phyloP scores from a whole-genome alignment of 2,113 vertebrate genomes.

The Tachysurus vachellii region DNA sequence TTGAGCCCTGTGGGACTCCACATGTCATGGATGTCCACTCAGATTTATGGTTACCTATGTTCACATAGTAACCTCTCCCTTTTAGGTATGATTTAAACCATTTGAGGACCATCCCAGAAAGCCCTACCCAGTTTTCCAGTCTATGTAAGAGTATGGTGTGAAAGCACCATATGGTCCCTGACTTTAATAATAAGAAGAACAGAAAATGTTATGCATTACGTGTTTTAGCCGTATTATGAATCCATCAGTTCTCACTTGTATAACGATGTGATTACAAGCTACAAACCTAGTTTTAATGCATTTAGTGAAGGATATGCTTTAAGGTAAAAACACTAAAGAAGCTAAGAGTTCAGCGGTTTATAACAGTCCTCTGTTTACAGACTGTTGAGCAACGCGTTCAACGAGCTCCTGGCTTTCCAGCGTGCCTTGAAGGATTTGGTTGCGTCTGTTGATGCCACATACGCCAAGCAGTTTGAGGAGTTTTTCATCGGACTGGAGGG shows the following conservation, averaged over 20 bases:
- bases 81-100: too few species aligned
- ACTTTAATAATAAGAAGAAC: not conserved
- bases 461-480: slow-evolving; percentile 94
- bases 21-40: too few species aligned
- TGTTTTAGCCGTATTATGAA: not conserved
- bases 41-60: too few species aligned
- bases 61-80: too few species aligned
- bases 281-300: not conserved
- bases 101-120: too few species aligned
- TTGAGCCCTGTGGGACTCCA: too few species aligned
- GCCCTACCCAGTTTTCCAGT: too few species aligned
- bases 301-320: not conserved
- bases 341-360: not conserved
- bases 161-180: too few species aligned
- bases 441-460: slow-evolving; percentile 88
- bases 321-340: not conserved
- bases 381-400: slow-evolving; percentile 87
- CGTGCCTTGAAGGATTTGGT: slow-evolving; percentile 89
- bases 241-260: not conserved
- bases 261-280: not conserved
- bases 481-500: slow-evolving; percentile 94
- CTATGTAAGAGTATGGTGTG: too few species aligned
- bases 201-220: not conserved
- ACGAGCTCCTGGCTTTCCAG: slow-evolving; percentile 92
- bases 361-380: slow-evolving; percentile 62